Percentiles rank a stretch among this genome's conserved stretches.
Conservation (phyloP, 2,888 invertebrate genomes). For the Pharmacophagus antenor region DNA sequence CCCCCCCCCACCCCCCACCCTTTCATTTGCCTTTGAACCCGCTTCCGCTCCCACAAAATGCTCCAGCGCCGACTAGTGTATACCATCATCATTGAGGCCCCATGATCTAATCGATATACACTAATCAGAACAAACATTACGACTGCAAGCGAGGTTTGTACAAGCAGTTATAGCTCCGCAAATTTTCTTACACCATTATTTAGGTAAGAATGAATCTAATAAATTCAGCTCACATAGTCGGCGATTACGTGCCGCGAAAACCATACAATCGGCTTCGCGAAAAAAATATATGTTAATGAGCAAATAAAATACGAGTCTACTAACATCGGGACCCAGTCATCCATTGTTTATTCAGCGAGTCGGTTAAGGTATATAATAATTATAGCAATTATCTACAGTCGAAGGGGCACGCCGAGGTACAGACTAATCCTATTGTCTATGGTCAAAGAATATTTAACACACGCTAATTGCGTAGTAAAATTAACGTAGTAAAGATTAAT, state of each 20-base stretch:
- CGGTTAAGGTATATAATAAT: slow-evolving; percentile 53
- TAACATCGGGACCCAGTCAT: slow-evolving; percentile 36
- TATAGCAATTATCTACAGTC: slow-evolving; percentile 47
- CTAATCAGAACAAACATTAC: slow-evolving; percentile 33
- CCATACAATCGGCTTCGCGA: slow-evolving; percentile 40
- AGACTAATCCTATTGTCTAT: slow-evolving; percentile 7
- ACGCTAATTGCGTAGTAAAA: background rate
- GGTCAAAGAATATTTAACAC: background rate
- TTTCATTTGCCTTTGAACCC: too few species aligned
- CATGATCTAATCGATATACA: slow-evolving; percentile 28
- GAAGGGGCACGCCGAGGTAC: slow-evolving; percentile 32
- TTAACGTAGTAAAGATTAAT: background rate
- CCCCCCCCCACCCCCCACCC: too few species aligned
- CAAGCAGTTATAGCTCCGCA: slow-evolving; percentile 34
- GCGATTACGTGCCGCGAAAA: slow-evolving; percentile 42
- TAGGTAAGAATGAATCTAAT: slow-evolving; percentile 41
- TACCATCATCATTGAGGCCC: too few species aligned
- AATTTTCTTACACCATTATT: slow-evolving; percentile 39
- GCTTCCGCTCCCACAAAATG: too few species aligned
- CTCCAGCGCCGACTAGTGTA: too few species aligned
- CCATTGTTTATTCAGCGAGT: slow-evolving; percentile 45
- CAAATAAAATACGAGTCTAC: slow-evolving; percentile 44
- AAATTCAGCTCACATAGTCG: slow-evolving; percentile 35
- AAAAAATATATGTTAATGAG: slow-evolving; percentile 47
- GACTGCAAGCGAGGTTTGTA: slow-evolving; percentile 29